phyloP scores from a whole-genome alignment of 2,888 invertebrate species.

The Steinernema hermaphroditum region DNA sequence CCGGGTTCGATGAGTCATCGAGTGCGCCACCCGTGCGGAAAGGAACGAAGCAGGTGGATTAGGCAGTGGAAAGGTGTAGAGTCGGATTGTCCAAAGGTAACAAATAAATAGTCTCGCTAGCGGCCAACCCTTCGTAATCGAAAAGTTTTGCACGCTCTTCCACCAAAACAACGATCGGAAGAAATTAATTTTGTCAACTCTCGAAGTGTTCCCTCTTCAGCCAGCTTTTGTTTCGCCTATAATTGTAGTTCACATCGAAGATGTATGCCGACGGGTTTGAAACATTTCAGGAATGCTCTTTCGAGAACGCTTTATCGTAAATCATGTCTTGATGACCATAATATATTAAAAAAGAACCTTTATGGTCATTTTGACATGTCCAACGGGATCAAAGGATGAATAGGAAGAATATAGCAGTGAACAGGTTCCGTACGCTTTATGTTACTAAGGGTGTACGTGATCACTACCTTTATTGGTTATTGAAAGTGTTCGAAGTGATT shows the following conservation, averaged over 20 bases:
- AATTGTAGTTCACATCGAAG: too few relatives aligned
- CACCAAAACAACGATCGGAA: background rate
- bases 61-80: background rate
- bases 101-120: too few relatives aligned
- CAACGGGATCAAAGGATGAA: background rate
- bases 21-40: background rate
- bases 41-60: background rate
- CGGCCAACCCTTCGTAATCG: background rate
- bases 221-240: too few relatives aligned
- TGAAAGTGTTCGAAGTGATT: too few relatives aligned
- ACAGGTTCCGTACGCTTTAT: too few relatives aligned
- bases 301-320: background rate
- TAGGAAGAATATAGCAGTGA: too few relatives aligned
- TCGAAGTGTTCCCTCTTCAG: too few relatives aligned
- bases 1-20: conserved; percentile 29
- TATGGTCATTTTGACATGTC: background rate
- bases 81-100: too few relatives aligned
- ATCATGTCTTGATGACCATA: background rate
- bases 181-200: too few relatives aligned
- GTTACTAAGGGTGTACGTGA: too few relatives aligned
- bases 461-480: too few relatives aligned
- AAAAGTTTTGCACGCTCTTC: background rate
- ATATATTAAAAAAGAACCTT: background rate
- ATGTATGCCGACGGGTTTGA: background rate
- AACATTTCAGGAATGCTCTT: conserved; percentile 1